Conservation (phyloP, 64 coral and sea anemone genomes). For the Montipora foliosa region DNA sequence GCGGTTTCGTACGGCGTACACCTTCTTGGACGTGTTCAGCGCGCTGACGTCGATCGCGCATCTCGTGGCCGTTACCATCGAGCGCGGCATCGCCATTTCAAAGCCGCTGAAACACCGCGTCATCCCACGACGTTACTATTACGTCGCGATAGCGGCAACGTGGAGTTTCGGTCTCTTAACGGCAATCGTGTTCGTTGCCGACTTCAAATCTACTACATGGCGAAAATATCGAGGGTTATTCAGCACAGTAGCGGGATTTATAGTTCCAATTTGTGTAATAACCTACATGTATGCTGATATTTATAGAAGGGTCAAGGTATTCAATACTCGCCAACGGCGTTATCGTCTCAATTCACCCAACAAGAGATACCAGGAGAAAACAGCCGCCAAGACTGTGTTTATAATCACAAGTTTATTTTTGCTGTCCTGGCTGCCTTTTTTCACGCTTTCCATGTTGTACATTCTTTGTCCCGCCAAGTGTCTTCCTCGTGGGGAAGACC, state of each 20-base stretch:
- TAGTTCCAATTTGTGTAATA: conserved; percentile 71
- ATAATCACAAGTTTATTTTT: conserved; percentile 21
- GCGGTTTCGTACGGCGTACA: conserved; percentile 19
- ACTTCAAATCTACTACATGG: neutral
- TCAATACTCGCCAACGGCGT: conserved; percentile 10
- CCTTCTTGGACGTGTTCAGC: conserved; percentile 75
- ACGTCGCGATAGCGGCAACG: conserved; percentile 13
- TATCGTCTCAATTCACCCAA: neutral
- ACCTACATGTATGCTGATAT: conserved; percentile 31
- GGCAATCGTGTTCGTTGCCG: conserved; percentile 27
- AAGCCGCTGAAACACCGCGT: conserved; percentile 60
- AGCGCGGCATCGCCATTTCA: conserved; percentile 80
- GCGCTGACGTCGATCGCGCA: conserved; percentile 78
- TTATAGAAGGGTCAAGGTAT: conserved; percentile 36
- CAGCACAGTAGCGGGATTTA: conserved; percentile 54
- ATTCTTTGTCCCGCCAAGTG: neutral
- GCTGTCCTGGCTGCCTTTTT: conserved; percentile 46
- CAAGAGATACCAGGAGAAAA: neutral
- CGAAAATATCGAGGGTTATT: conserved; percentile 42
- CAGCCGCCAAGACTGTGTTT: conserved; percentile 17
- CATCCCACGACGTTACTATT: conserved; percentile 51
- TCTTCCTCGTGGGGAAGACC: neutral
- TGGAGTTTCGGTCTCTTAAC: conserved; percentile 60
- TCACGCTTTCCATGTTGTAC: conserved; percentile 1
- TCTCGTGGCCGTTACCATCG: conserved; percentile 79